phyloP scores from a whole-genome alignment of 64 coral and sea anemone genomes.

The Pachyseris speciosa region DNA sequence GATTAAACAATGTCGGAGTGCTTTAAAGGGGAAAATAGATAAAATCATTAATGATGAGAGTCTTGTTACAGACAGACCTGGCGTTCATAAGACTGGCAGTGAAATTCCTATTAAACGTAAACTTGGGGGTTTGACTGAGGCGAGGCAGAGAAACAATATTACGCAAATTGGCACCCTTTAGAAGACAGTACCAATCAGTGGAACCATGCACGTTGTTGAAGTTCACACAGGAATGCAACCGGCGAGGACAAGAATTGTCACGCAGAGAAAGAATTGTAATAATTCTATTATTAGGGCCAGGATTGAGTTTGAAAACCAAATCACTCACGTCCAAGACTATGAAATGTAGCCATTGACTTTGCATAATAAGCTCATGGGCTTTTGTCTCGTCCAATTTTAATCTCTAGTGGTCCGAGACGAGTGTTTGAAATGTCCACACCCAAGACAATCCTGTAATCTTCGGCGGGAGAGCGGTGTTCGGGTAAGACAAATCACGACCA shows the following conservation, averaged over 20 bases:
- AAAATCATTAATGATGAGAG: conserved; percentile 43
- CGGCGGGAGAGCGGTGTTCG: no score
- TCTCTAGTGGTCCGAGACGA: background rate
- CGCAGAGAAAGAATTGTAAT: background rate
- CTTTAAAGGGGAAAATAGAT: no score
- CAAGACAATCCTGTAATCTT: no score
- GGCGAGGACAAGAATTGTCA: no score
- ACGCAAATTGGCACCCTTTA: conserved; percentile 23
- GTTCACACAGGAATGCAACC: no score
- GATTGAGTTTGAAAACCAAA: conserved; percentile 39
- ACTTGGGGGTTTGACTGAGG: conserved; percentile 28
- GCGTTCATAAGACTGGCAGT: conserved; percentile 36
- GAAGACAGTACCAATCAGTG: background rate
- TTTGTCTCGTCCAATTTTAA: background rate
- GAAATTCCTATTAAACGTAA: conserved; percentile 22
- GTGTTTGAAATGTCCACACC: background rate
- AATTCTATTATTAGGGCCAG: background rate
- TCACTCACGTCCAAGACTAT: conserved; percentile 8
- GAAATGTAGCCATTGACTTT: conserved; percentile 29
- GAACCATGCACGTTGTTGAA: conserved; percentile 5
- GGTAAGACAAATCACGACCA: no score
- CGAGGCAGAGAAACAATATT: background rate
- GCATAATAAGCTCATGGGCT: conserved; percentile 27
- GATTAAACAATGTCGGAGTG: no score
- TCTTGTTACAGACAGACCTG: conserved; percentile 19